Conservation (phyloP, 2,113 vertebrate species). For the Raja brachyura region DNA sequence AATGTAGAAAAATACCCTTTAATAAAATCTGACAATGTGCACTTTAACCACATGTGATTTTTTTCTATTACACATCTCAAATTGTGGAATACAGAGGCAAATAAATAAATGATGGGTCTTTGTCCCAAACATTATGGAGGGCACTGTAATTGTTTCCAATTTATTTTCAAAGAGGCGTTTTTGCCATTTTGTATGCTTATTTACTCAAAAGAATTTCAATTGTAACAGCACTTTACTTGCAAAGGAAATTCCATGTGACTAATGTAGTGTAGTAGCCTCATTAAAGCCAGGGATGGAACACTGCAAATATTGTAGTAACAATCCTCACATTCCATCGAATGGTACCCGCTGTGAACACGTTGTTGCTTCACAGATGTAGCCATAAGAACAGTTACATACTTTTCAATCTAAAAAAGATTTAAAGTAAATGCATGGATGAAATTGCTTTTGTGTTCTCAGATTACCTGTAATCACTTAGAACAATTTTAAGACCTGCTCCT, state of each 20-base stretch:
- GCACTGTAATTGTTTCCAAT: background rate
- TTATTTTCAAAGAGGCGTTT: constrained; percentile 2
- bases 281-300: background rate
- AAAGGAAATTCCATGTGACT: constrained; percentile 15
- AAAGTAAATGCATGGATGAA: background rate
- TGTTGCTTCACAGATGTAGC: background rate
- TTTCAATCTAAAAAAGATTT: background rate
- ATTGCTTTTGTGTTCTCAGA: background rate
- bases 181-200: background rate
- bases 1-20: too few species aligned
- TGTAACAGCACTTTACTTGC: background rate
- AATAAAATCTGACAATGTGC: too few species aligned
- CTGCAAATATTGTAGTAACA: background rate
- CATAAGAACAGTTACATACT: background rate
- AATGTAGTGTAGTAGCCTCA: background rate
- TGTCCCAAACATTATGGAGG: too few species aligned
- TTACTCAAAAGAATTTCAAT: background rate
- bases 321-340: background rate
- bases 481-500: background rate
- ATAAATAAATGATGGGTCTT: too few species aligned
- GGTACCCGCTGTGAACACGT: background rate
- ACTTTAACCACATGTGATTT: too few species aligned
- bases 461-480: background rate
- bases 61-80: too few species aligned
- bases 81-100: too few species aligned